phyloP scores from a whole-genome alignment of 1,140 invertebrate species.

The Drosophila leontia region DNA sequence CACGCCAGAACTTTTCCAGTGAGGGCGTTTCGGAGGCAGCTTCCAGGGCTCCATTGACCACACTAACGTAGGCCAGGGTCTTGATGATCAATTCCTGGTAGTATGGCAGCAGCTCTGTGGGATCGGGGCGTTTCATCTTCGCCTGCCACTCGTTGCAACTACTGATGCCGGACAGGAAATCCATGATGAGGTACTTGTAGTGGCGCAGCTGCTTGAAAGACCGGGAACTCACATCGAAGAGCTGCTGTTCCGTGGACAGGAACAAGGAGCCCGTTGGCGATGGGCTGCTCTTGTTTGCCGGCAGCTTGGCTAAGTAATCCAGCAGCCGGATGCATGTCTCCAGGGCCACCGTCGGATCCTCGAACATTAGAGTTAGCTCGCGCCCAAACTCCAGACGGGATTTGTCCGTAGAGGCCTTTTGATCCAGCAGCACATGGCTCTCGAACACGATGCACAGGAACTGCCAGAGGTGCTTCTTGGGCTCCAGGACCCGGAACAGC shows the following conservation, averaged over 20 bases:
- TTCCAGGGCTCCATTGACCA: slow-evolving; percentile 86
- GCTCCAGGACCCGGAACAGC: slow-evolving; percentile 90
- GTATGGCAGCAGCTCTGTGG: slow-evolving; percentile 70
- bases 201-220: slow-evolving; percentile 91
- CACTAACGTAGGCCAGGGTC: slow-evolving; percentile 89
- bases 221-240: slow-evolving; percentile 89
- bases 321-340: slow-evolving; percentile 89
- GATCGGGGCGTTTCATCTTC: slow-evolving; percentile 85
- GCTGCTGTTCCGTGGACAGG: slow-evolving; percentile 82
- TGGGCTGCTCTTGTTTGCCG: slow-evolving; percentile 66
- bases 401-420: slow-evolving; percentile 66
- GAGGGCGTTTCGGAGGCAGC: slow-evolving; percentile 74
- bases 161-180: slow-evolving; percentile 89
- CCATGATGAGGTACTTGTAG: slow-evolving; percentile 92
- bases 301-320: slow-evolving; percentile 85
- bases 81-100: slow-evolving; percentile 90
- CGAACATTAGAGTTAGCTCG: slow-evolving; percentile 56
- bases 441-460: slow-evolving; percentile 91
- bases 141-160: slow-evolving; percentile 88
- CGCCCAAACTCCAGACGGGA: slow-evolving; percentile 57
- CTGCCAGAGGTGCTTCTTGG: slow-evolving; percentile 90
- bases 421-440: slow-evolving; percentile 86
- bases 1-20: slow-evolving; percentile 91
- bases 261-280: neutral
- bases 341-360: slow-evolving; percentile 86